These are phyloP conservation scores for Eupithecia exiguata DNA, from an alignment of 2,888 invertebrate genomes.

Conservation along the genomic window DNA sequence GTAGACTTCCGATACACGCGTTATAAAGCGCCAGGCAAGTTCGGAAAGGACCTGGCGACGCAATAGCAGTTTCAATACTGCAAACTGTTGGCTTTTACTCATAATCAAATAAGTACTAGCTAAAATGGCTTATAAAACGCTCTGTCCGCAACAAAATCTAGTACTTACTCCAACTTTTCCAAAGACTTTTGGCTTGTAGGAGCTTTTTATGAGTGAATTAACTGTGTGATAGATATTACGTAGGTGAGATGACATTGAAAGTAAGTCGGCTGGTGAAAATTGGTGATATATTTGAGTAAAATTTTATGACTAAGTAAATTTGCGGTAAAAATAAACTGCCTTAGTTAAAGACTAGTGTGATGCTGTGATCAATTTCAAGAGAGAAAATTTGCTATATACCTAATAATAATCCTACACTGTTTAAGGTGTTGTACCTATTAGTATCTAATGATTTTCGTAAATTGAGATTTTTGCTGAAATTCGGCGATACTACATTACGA, in stretches of 20 bases:
- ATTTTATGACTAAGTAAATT: constrained; percentile 11
- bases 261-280: constrained; percentile 2
- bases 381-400: constrained; percentile 2
- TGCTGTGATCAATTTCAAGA: constrained; percentile 18
- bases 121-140: not conserved
- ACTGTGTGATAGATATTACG: constrained; percentile 14
- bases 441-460: not conserved
- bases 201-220: constrained; percentile 15
- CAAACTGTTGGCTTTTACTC: not conserved
- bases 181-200: constrained; percentile 37
- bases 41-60: not conserved
- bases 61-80: not conserved
- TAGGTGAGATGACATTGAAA: not conserved
- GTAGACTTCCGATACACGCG: not conserved
- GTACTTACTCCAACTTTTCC: not conserved
- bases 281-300: constrained; percentile 3
- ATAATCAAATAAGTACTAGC: not conserved
- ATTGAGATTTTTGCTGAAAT: not conserved
- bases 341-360: constrained; percentile 20
- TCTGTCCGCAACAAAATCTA: not conserved
- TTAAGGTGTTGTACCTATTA: not conserved
- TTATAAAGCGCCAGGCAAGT: not conserved
- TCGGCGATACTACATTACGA: not conserved
- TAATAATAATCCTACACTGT: not conserved
- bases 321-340: constrained; percentile 16